Evolutionary conservation across 1,140 invertebrate genomes (phyloP).

Genomic region (Drosophila insularis): DNA sequence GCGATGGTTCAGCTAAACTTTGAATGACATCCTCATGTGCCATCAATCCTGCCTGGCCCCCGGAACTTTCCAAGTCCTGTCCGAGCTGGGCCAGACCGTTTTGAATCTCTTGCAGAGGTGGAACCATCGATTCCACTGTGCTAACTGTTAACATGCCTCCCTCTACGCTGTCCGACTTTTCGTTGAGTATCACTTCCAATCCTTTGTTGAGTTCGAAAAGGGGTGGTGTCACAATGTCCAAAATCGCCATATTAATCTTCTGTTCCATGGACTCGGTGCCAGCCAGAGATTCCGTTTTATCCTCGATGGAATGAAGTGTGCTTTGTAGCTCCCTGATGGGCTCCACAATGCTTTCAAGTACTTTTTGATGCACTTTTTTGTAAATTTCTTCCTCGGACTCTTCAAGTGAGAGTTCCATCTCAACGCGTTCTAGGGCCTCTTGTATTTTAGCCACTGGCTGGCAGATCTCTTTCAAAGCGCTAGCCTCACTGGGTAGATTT

Average conservation of each 20-base stretch:
- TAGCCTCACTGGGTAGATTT: constrained; percentile 82
- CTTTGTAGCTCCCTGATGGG: constrained; percentile 82
- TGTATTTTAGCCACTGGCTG: constrained; percentile 82
- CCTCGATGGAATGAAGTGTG: constrained; percentile 82
- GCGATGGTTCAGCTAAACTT: constrained; percentile 39
- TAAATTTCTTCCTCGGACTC: constrained; percentile 78
- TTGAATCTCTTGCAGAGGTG: constrained; percentile 83
- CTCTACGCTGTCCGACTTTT: constrained; percentile 64
- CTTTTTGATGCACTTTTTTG: constrained; percentile 80
- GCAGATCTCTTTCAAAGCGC: constrained; percentile 76
- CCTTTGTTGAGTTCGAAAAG: constrained; percentile 83
- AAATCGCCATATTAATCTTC: constrained; percentile 83
- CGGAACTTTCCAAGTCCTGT: constrained; percentile 65
- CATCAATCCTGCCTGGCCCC: constrained; percentile 39
- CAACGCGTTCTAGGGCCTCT: constrained; percentile 82
- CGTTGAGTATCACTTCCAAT: constrained; percentile 79
- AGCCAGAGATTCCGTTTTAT: constrained; percentile 80
- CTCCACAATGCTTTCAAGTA: constrained; percentile 83
- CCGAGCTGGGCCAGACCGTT: constrained; percentile 81
- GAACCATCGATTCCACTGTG: constrained; percentile 83
- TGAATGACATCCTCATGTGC: constrained; percentile 10
- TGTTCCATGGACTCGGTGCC: constrained; percentile 83
- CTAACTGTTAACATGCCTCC: constrained; percentile 78
- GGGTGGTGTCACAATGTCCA: constrained; percentile 83
- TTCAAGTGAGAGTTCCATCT: constrained; percentile 81